These are phyloP conservation scores for Trichogramma dendrolimi DNA, from an alignment of 2,888 invertebrate species.

Conservation along the genomic window DNA sequence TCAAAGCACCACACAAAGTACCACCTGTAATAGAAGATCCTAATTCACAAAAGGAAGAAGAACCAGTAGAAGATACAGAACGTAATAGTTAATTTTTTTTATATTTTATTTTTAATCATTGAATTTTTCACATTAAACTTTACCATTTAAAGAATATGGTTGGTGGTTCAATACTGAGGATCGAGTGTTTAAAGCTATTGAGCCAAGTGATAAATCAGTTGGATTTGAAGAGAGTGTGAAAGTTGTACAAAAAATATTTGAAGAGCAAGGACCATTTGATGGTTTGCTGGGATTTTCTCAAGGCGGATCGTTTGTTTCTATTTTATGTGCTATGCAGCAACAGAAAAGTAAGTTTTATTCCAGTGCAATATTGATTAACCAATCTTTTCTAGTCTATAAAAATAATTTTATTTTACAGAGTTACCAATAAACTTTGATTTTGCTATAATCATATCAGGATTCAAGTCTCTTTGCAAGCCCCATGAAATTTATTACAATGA, in stretches of 20 bases:
- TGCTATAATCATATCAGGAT: slow-evolving; percentile 81
- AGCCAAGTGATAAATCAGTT: slow-evolving; percentile 67
- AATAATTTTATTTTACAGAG: slow-evolving; percentile 57
- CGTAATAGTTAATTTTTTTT: slow-evolving; percentile 3
- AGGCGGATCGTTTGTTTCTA: slow-evolving; percentile 81
- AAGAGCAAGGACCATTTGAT: slow-evolving; percentile 81
- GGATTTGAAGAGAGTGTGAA: slow-evolving; percentile 77
- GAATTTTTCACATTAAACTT: slow-evolving; percentile 8
- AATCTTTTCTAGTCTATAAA: slow-evolving; percentile 10
- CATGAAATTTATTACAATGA: slow-evolving; percentile 72
- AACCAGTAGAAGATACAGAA: slow-evolving; percentile 41
- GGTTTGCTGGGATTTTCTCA: slow-evolving; percentile 92
- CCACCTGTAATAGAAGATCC: slow-evolving; percentile 53
- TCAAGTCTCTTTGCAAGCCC: slow-evolving; percentile 73
- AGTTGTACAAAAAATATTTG: slow-evolving; percentile 64
- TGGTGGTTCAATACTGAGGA: slow-evolving; percentile 91
- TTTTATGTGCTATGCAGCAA: slow-evolving; percentile 76
- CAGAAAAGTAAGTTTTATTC: slow-evolving; percentile 58
- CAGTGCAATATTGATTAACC: slow-evolving; percentile 37
- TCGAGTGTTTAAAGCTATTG: slow-evolving; percentile 69
- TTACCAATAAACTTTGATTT: slow-evolving; percentile 71
- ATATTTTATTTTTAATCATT: neutral
- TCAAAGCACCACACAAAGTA: slow-evolving; percentile 77
- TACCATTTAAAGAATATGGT: slow-evolving; percentile 61
- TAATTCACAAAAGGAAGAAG: slow-evolving; percentile 56